A percentile compares a stretch with the other conserved stretches of the same genome.
Conservation (phyloP, 2,797 vertebrate genomes). For the Nothura maculosa region DNA sequence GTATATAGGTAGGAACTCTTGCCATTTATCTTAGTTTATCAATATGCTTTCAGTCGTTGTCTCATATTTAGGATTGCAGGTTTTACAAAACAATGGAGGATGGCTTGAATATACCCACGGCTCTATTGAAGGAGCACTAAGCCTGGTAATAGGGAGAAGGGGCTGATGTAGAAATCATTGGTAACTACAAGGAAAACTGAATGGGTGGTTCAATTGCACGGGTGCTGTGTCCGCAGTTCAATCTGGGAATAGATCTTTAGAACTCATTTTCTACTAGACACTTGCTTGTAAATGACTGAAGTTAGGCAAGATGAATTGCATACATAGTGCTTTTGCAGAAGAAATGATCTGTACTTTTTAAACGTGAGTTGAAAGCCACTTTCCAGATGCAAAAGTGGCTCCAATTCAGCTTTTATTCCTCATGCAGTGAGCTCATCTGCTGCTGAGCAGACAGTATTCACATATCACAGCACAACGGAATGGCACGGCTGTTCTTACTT, state of each 20-base stretch:
- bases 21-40: not conserved
- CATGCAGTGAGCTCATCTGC: not conserved
- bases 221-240: not conserved
- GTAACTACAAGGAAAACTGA: not conserved
- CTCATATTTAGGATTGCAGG: not conserved
- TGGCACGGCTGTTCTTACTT: not conserved
- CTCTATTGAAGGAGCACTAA: not conserved
- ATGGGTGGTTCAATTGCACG: not conserved
- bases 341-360: not conserved
- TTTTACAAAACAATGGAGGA: conserved; percentile 19
- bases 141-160: not conserved
- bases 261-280: not conserved
- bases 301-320: not conserved
- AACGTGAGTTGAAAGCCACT: not conserved
- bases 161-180: conserved; percentile 13
- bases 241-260: not conserved
- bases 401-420: not conserved
- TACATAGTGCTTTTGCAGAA: not conserved
- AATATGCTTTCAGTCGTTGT: not conserved
- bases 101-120: conserved; percentile 38
- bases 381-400: not conserved
- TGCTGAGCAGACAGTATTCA: not conserved
- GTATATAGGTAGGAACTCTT: not conserved
- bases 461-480: not conserved
- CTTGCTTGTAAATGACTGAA: not conserved